A percentile compares a stretch with the other conserved stretches of the same genome.
phyloP scores from a whole-genome alignment of 2,888 invertebrate genomes.

The Temnothorax ravouxi region DNA sequence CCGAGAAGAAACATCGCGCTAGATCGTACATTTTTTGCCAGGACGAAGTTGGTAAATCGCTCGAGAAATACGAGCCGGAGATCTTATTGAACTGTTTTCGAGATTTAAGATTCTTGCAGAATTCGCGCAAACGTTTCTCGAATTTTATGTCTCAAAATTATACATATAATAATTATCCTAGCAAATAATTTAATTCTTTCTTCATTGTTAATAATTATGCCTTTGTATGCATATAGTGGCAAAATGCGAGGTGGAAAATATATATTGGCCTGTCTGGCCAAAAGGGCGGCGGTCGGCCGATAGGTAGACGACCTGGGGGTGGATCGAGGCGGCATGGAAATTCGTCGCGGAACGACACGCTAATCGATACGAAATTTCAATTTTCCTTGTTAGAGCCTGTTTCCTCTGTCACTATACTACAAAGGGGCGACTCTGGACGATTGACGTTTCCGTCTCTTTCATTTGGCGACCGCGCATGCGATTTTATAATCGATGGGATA shows the following conservation, averaged over 20 bases:
- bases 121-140: not conserved
- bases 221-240: not conserved
- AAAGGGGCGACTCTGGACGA: not conserved
- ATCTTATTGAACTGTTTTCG: not conserved
- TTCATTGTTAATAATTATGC: not conserved
- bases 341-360: constrained; percentile 60
- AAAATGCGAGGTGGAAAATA: constrained; percentile 30
- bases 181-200: not conserved
- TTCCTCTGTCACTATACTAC: constrained; percentile 21
- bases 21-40: constrained; percentile 11
- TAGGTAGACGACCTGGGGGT: constrained; percentile 62
- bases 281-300: constrained; percentile 60
- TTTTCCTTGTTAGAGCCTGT: constrained; percentile 63
- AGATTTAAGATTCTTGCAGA: not conserved
- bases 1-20: not conserved
- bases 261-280: constrained; percentile 18
- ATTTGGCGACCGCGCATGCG: constrained; percentile 28
- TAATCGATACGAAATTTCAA: constrained; percentile 77
- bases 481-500: constrained; percentile 21
- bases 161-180: not conserved
- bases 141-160: not conserved
- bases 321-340: constrained; percentile 59
- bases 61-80: not conserved
- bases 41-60: not conserved
- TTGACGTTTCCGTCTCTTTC: constrained; percentile 57